Percentiles rank a stretch among this genome's conserved stretches.
phyloP scores from a whole-genome alignment of 2,888 invertebrate species.

The Erebia ligea region DNA sequence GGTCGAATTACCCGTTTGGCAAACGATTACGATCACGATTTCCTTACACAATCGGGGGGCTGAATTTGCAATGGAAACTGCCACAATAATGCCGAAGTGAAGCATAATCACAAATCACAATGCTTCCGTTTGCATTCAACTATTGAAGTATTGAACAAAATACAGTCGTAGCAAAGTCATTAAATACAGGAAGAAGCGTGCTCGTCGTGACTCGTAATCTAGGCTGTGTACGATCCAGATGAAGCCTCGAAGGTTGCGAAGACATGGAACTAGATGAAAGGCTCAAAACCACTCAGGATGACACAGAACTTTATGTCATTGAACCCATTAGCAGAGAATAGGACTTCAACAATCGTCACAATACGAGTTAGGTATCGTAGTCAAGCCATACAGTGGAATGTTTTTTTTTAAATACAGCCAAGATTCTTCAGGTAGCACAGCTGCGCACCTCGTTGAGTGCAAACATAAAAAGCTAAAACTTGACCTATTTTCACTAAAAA shows the following conservation, averaged over 20 bases:
- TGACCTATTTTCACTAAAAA: no score
- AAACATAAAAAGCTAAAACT: neutral
- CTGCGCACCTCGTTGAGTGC: slow-evolving; percentile 1
- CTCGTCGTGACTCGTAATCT: no score
- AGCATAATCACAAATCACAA: neutral
- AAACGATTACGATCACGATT: no score
- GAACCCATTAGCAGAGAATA: neutral
- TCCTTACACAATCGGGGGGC: no score
- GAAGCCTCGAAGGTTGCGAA: no score
- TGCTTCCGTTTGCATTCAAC: neutral
- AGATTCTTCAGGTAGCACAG: neutral
- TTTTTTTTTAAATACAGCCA: neutral
- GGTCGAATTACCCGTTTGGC: no score
- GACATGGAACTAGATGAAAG: neutral
- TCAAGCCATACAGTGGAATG: no score
- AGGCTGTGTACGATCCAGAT: no score
- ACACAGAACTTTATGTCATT: neutral
- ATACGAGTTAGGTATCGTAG: neutral
- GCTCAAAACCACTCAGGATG: neutral
- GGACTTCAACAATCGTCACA: neutral
- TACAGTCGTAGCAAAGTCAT: no score
- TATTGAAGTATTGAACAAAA: neutral
- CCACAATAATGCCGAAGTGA: neutral
- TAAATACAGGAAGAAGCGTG: no score
- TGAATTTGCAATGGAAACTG: neutral